These are phyloP conservation scores for Lucilia sericata DNA, from an alignment of 1,140 invertebrate species.

Conservation along the genomic window DNA sequence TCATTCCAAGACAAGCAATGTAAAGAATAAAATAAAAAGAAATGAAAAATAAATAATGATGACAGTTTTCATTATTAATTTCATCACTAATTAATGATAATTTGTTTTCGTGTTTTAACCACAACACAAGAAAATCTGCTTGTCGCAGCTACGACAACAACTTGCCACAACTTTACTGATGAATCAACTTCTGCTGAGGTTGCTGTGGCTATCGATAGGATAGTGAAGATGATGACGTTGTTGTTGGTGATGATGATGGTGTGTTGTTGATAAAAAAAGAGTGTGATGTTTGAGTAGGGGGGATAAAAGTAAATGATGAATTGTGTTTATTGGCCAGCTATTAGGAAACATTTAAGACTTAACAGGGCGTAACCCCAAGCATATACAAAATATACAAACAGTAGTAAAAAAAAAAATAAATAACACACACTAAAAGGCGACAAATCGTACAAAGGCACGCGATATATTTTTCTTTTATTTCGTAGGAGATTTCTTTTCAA, in stretches of 20 bases:
- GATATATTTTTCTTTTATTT: neutral
- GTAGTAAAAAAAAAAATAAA: neutral
- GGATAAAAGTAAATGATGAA: constrained; percentile 28
- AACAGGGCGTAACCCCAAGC: constrained; percentile 33
- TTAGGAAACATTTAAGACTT: constrained; percentile 40
- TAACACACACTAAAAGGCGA: constrained; percentile 18
- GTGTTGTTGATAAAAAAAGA: neutral
- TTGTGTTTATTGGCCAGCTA: constrained; percentile 42
- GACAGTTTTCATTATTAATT: constrained; percentile 43
- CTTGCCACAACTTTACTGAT: neutral
- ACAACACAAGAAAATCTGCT: constrained; percentile 22
- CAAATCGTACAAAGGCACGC: constrained; percentile 35
- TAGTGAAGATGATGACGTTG: neutral
- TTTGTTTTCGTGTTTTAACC: constrained; percentile 34
- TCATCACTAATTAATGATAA: constrained; percentile 42
- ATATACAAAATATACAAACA: neutral
- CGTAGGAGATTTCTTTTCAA: neutral
- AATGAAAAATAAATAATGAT: constrained; percentile 30
- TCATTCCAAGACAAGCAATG: neutral
- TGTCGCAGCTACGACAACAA: neutral
- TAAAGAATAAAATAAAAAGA: neutral
- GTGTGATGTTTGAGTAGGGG: neutral
- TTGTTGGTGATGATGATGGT: neutral
- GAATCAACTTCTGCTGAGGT: neutral
- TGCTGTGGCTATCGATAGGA: neutral